These are phyloP conservation scores for Smutsia gigantea DNA, from an alignment of 2,797 vertebrate species.

Conservation along the genomic window DNA sequence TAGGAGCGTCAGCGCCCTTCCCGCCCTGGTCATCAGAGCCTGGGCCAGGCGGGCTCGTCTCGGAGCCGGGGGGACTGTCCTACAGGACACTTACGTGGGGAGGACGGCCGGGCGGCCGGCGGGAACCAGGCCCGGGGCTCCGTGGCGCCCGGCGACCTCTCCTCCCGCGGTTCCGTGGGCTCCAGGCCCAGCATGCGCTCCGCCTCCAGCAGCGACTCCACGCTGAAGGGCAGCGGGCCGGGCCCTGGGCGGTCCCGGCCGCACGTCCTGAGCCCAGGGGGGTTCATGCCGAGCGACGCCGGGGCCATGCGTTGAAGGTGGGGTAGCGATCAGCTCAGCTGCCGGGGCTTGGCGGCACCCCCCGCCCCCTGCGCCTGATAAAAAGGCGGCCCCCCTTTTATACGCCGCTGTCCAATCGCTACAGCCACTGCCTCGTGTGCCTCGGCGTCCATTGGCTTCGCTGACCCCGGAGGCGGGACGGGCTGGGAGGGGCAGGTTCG, in stretches of 20 bases:
- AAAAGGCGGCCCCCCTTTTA: slow-evolving; percentile 85
- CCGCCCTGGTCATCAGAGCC: background rate
- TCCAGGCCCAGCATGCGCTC: slow-evolving; percentile 80
- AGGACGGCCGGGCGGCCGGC: slow-evolving; percentile 84
- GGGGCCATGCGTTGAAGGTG: slow-evolving; percentile 87
- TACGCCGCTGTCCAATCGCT: slow-evolving; percentile 87
- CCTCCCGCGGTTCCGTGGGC: background rate
- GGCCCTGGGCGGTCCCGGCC: slow-evolving; percentile 59
- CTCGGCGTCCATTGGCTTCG: slow-evolving; percentile 48
- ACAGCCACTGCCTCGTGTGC: background rate
- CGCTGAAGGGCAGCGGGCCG: slow-evolving; percentile 89
- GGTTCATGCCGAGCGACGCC: slow-evolving; percentile 89
- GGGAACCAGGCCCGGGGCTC: slow-evolving; percentile 86
- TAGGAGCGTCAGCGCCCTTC: background rate
- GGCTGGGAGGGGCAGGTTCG: background rate
- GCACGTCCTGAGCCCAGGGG: slow-evolving; percentile 87
- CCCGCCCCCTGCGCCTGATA: slow-evolving; percentile 67
- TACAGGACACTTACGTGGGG: slow-evolving; percentile 88
- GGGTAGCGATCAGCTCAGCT: too few relatives aligned
- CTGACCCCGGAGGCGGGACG: background rate
- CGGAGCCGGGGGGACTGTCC: background rate
- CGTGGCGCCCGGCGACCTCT: slow-evolving; percentile 82
- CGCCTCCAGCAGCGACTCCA: slow-evolving; percentile 90
- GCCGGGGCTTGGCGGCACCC: background rate
- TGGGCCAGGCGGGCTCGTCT: background rate